A percentile compares a stretch with the other conserved stretches of the same genome.
phyloP scores from a whole-genome alignment of 2,888 invertebrate genomes.

The Agapostemon virescens region DNA sequence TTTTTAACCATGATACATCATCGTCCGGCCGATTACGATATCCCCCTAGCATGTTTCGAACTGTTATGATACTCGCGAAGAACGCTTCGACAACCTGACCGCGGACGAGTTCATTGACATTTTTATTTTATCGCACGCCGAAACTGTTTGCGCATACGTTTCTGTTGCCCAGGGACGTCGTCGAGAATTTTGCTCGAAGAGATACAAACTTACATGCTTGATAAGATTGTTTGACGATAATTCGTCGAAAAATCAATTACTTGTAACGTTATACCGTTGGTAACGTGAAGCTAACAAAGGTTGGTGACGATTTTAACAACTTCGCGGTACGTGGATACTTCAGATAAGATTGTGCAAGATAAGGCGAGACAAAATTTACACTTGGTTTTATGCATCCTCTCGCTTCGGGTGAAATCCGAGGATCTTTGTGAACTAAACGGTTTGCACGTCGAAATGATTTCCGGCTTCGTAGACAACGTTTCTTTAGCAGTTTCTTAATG shows the following conservation, averaged over 20 bases:
- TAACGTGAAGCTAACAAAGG: slow-evolving; percentile 19
- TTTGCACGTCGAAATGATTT: slow-evolving; percentile 2
- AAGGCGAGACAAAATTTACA: slow-evolving; percentile 27
- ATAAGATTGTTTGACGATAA: background rate
- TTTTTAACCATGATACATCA: background rate
- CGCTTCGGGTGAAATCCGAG: background rate
- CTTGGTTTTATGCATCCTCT: slow-evolving; percentile 21
- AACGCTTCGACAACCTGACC: background rate
- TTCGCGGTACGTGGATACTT: slow-evolving; percentile 18
- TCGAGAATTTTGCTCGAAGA: background rate
- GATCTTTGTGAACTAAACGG: background rate
- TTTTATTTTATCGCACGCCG: background rate
- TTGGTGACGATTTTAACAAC: slow-evolving; percentile 11
- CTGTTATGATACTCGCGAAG: background rate
- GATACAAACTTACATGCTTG: background rate
- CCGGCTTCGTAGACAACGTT: background rate
- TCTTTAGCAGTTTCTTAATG: background rate
- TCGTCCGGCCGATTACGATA: background rate
- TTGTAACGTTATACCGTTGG: slow-evolving; percentile 11
- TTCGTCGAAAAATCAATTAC: slow-evolving; percentile 3
- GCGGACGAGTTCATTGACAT: background rate
- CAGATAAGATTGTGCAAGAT: slow-evolving; percentile 37
- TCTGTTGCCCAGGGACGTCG: background rate
- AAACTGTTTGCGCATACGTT: background rate
- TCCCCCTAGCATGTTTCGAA: background rate